Evolutionary conservation across 2,113 vertebrate species (phyloP), one percentile per base, ranked within the genome.

Genomic region (Dipodomys spectabilis): DNA sequence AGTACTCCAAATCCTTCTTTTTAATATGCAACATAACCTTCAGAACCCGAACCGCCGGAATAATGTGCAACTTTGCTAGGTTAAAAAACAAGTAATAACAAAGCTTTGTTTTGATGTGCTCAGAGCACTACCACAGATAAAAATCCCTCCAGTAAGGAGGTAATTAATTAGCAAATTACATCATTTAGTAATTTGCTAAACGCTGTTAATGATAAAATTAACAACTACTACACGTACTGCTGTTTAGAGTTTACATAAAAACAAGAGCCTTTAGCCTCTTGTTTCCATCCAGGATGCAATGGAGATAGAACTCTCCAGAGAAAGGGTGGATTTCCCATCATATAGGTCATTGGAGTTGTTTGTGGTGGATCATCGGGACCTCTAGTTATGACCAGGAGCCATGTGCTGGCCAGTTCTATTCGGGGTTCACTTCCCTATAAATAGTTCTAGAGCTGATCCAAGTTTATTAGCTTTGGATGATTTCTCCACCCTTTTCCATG

Each of bases 161-260:
- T n/a, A 30, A 64, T 82, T 75, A 84, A 78, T 87, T 85, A 90
- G 69, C 49, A 87, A 95, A 39, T 65, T 60, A 78, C 2, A 67
- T 81, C 85, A 85, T 62, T 82, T 69, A n/a, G 25, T 65, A 85
- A 86, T 67, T 45, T 82, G 15, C 53, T 88, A 77, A 28, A 32
- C 77, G 20, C 28, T 93, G 39, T 32, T 87, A 60, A 83, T 39
- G 53, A 30, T 35, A 57, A 93, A 39, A 75, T 20, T 67, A 75
- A 64, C 67, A 80, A 57, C 53, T 28, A 82, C 74, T 6, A 15
- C 20, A 28, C 5, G 12, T 25, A 20, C 45, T 12, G 35, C 5
- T 62, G 53, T 57, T 87, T 69, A 32, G n/a, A 77, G 35, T 72
- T 75, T 81, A 27, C 7, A 45, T 78, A 11, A 12, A 79, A 28